Evolutionary conservation across 2,113 vertebrate species (phyloP).

Genomic region (Noturus placidus): DNA sequence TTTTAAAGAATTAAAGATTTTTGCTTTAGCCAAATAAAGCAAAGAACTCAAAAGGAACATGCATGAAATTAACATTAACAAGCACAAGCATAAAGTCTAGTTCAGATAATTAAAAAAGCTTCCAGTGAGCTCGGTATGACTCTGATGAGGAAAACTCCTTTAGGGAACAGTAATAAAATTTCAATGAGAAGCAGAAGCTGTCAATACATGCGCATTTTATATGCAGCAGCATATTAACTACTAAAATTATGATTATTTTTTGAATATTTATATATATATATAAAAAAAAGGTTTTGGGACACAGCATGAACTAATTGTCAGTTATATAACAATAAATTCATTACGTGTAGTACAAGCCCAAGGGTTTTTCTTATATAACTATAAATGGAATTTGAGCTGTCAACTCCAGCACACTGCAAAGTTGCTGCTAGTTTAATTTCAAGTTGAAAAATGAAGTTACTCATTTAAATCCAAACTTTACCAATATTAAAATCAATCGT

Average conservation of each 20-base stretch:
- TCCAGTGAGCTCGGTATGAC: conserved; percentile 18
- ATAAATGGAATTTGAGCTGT: neutral
- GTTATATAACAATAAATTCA: conserved; percentile 29
- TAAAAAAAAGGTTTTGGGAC: neutral
- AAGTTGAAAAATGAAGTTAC: conserved; percentile 64
- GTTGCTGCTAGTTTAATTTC: conserved; percentile 41
- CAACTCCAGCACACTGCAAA: conserved; percentile 53
- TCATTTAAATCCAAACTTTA: conserved; percentile 67
- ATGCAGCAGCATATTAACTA: conserved; percentile 20
- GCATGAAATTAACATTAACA: neutral
- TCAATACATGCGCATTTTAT: conserved; percentile 12
- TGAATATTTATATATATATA: no score
- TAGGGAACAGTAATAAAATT: conserved; percentile 35
- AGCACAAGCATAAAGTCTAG: conserved; percentile 31
- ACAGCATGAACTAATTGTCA: conserved; percentile 1
- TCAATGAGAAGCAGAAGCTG: conserved; percentile 36
- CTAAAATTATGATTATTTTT: neutral
- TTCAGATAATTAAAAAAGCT: conserved; percentile 28
- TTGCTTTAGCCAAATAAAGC: neutral
- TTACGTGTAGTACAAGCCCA: neutral
- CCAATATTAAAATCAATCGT: conserved; percentile 64
- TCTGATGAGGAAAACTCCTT: conserved; percentile 21
- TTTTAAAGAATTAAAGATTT: neutral
- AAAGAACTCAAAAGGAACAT: neutral
- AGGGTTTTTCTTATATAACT: conserved; percentile 1